Evolutionary conservation across 2,888 invertebrate species (phyloP).

Genomic region (Cryptosula pallasiana): DNA sequence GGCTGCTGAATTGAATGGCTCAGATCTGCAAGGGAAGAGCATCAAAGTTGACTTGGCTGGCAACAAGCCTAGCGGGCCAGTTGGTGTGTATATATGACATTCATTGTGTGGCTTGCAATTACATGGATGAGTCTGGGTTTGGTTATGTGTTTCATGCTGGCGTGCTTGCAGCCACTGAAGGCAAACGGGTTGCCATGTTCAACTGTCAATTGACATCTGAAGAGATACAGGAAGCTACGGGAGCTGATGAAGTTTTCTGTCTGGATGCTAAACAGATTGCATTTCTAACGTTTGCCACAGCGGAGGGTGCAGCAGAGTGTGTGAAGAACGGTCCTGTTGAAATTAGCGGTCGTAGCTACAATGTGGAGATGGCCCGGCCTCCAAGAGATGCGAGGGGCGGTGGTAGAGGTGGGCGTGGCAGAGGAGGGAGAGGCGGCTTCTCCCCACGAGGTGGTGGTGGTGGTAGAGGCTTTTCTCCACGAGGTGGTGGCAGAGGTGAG

Average conservation of each 20-base stretch:
- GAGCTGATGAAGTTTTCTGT: constrained; percentile 11
- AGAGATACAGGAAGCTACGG: constrained; percentile 16
- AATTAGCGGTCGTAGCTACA: not conserved
- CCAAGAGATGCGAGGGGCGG: not conserved
- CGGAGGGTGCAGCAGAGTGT: not conserved
- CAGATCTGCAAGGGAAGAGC: not conserved
- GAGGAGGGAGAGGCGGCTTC: not conserved
- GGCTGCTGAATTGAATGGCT: not conserved
- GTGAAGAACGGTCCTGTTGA: not conserved
- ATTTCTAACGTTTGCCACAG: not conserved
- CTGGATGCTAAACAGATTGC: constrained; percentile 5
- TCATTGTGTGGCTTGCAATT: too few relatives aligned
- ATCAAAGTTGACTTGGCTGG: not conserved
- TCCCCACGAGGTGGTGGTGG: not conserved
- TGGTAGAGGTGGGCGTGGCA: not conserved
- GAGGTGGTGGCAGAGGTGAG: constrained; percentile 8
- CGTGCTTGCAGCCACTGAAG: too few relatives aligned
- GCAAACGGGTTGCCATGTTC: constrained; percentile 13
- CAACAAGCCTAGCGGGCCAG: not conserved
- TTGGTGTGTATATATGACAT: not conserved
- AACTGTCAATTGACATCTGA: not conserved
- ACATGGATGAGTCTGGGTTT: too few relatives aligned
- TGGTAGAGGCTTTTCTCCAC: not conserved
- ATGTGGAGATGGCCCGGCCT: constrained; percentile 12
- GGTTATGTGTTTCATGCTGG: too few relatives aligned